Percentiles rank a stretch among this genome's conserved stretches.
phyloP scores from a whole-genome alignment of 2,888 invertebrate species.

The Thereva nobilitata region DNA sequence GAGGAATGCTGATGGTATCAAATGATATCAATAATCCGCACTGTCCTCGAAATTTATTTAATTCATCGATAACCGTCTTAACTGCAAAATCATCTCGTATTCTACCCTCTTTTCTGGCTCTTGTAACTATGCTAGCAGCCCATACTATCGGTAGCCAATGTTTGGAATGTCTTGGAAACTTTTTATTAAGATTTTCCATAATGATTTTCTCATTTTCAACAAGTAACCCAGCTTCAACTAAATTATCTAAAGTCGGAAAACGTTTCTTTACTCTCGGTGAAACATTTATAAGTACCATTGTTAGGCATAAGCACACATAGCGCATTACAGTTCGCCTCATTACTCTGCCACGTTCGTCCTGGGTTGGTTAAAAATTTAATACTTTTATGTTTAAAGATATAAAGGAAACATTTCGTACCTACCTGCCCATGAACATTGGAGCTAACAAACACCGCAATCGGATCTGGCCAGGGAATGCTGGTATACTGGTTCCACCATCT shows the following conservation, averaged over 20 bases:
- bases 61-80: constrained; percentile 85
- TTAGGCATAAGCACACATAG: constrained; percentile 83
- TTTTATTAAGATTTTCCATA: constrained; percentile 75
- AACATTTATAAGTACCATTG: constrained; percentile 84
- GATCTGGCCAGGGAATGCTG: constrained; percentile 84
- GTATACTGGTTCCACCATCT: constrained; percentile 91
- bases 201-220: constrained; percentile 80
- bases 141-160: constrained; percentile 92
- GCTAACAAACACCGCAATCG: constrained; percentile 83
- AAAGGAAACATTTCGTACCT: constrained; percentile 44
- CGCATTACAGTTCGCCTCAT: constrained; percentile 83
- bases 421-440: constrained; percentile 81
- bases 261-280: constrained; percentile 87
- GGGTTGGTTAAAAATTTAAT: background rate
- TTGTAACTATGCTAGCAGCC: constrained; percentile 87
- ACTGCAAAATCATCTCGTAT: constrained; percentile 91
- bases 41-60: constrained; percentile 81
- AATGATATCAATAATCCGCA: constrained; percentile 76
- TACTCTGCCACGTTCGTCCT: constrained; percentile 80
- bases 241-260: constrained; percentile 81
- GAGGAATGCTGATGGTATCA: constrained; percentile 75
- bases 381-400: background rate
- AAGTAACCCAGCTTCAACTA: constrained; percentile 82
- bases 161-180: constrained; percentile 83
- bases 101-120: constrained; percentile 86